Evolutionary conservation across 2,797 vertebrate species (phyloP).

Genomic region (Eidolon dupreanum): DNA sequence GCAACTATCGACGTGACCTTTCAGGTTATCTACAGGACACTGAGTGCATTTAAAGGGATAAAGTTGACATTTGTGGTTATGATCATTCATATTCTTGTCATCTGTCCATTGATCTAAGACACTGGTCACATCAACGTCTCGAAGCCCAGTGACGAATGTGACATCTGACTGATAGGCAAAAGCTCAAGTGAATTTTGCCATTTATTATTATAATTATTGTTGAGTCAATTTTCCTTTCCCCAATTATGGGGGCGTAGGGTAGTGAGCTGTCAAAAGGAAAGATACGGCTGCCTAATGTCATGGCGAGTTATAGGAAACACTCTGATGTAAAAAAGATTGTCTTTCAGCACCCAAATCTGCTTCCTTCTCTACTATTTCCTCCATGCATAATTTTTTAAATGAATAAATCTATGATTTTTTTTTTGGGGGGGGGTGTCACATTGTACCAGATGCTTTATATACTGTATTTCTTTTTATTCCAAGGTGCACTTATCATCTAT

Average conservation of each 20-base stretch:
- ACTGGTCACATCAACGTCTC: slow-evolving; percentile 67
- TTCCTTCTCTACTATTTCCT: neutral
- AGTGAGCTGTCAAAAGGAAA: slow-evolving; percentile 50
- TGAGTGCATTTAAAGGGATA: slow-evolving; percentile 70
- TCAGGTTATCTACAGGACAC: slow-evolving; percentile 71
- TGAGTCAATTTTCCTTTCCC: slow-evolving; percentile 70
- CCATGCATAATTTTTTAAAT: neutral
- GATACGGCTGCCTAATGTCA: neutral
- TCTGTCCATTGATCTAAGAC: slow-evolving; percentile 76
- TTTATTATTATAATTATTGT: slow-evolving; percentile 80
- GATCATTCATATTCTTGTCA: slow-evolving; percentile 75
- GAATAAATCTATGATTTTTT: neutral
- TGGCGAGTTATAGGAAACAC: neutral
- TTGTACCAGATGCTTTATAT: neutral
- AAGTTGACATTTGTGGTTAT: slow-evolving; percentile 75
- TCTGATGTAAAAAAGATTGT: neutral
- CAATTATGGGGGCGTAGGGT: neutral
- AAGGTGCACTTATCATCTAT: neutral
- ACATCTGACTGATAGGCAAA: slow-evolving; percentile 73
- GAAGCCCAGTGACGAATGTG: slow-evolving; percentile 68
- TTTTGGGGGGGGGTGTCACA: fast-evolving
- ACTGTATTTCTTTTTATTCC: neutral
- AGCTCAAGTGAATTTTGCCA: slow-evolving; percentile 74
- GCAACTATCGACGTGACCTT: slow-evolving; percentile 74
- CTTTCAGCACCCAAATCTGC: neutral